Percentiles rank a stretch among this genome's conserved stretches.
Evolutionary conservation across 2,888 invertebrate genomes (phyloP).

Genomic region (Pedicia rivosa): DNA sequence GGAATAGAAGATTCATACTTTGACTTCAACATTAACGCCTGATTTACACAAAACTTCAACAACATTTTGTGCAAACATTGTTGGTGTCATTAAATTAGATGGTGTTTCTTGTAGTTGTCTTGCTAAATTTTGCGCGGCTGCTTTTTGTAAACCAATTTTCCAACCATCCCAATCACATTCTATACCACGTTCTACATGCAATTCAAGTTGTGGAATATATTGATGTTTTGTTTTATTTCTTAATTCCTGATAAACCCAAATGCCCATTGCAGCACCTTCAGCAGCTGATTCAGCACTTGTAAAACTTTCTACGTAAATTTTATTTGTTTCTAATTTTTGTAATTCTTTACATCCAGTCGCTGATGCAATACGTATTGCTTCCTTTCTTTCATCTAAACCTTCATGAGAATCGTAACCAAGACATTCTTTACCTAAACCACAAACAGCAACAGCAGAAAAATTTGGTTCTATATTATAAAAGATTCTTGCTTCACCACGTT

Average conservation of each 20-base stretch:
- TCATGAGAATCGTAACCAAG: conserved; percentile 43
- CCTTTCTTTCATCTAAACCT: conserved; percentile 48
- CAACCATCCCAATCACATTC: conserved; percentile 42
- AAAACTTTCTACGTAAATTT: conserved; percentile 50
- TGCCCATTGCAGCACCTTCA: conserved; percentile 47
- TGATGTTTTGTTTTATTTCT: background rate
- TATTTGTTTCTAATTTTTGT: conserved; percentile 31
- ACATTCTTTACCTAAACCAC: conserved; percentile 47
- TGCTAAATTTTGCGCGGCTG: conserved; percentile 58
- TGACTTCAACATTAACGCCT: conserved; percentile 14
- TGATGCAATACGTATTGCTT: conserved; percentile 48
- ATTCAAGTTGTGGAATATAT: background rate
- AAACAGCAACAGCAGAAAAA: conserved; percentile 45
- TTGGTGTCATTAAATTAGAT: conserved; percentile 58
- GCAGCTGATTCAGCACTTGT: conserved; percentile 57
- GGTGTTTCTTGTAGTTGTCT: conserved; percentile 56
- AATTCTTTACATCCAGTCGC: conserved; percentile 36
- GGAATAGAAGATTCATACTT: conserved; percentile 16
- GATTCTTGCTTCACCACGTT: conserved; percentile 24
- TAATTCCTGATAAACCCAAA: conserved; percentile 43
- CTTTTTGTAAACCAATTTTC: conserved; percentile 47
- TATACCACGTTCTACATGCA: conserved; percentile 23
- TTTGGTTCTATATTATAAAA: conserved; percentile 42
- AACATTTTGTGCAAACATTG: conserved; percentile 39
- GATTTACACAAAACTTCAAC: conserved; percentile 16